These are phyloP conservation scores for Leptonema lineaticorne DNA, from an alignment of 1,140 invertebrate genomes.

Conservation along the genomic window DNA sequence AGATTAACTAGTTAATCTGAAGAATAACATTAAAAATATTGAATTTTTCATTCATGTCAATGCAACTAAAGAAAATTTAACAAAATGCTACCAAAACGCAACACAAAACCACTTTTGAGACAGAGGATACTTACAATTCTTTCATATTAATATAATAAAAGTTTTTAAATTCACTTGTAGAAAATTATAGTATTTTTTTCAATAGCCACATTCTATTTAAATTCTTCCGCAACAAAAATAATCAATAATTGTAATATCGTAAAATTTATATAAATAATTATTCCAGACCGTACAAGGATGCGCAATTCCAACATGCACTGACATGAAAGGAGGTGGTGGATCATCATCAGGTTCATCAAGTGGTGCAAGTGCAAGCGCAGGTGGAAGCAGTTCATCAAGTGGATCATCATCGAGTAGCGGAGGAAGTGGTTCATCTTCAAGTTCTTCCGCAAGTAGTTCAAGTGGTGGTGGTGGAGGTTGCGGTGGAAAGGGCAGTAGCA, in stretches of 20 bases:
- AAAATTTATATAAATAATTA: too few species aligned
- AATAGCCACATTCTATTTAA: background rate
- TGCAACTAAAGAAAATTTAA: background rate
- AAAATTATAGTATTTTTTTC: background rate
- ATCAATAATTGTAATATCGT: too few species aligned
- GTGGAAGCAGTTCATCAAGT: background rate
- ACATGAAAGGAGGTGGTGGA: background rate
- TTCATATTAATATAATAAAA: background rate
- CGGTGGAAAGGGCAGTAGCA: background rate
- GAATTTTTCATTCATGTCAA: background rate
- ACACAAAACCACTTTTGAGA: background rate
- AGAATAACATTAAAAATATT: background rate
- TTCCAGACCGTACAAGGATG: constrained; percentile 1
- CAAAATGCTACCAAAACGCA: background rate
- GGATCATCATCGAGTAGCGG: background rate
- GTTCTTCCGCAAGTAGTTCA: background rate
- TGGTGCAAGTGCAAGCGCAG: background rate
- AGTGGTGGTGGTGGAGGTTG: background rate
- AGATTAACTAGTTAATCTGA: background rate
- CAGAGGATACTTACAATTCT: background rate
- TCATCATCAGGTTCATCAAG: background rate
- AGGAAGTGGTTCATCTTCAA: background rate
- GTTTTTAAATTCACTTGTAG: background rate
- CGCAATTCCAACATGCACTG: background rate
- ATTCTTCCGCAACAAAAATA: background rate